Conservation (phyloP, 1,140 invertebrate species). For the Arctopsyche grandis region DNA sequence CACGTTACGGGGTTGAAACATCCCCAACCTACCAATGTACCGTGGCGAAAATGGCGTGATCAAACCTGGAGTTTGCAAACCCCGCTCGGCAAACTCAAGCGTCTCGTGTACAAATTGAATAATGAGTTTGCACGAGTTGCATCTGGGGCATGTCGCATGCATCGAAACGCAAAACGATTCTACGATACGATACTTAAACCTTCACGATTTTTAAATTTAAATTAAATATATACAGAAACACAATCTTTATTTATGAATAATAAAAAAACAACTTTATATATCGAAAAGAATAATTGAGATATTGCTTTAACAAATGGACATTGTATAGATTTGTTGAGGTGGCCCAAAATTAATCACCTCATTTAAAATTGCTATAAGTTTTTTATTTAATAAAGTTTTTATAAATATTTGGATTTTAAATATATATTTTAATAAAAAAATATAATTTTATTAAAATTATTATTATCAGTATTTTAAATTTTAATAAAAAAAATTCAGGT, state of each 20-base stretch:
- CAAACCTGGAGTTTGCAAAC: not conserved
- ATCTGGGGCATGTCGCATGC: constrained; percentile 14
- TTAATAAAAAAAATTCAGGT: too few species aligned
- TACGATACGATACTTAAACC: not conserved
- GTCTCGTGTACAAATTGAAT: constrained; percentile 43
- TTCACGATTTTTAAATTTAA: too few species aligned
- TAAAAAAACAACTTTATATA: not conserved
- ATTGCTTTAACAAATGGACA: too few species aligned
- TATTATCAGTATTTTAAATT: too few species aligned
- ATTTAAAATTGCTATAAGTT: too few species aligned
- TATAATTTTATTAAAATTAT: too few species aligned
- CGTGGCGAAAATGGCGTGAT: constrained; percentile 16
- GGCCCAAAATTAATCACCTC: too few species aligned
- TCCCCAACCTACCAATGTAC: not conserved
- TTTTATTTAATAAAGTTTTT: too few species aligned
- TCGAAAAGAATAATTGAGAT: too few species aligned
- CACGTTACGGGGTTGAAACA: constrained; percentile 6
- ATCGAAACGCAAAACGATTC: not conserved
- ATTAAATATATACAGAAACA: not conserved
- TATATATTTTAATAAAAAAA: too few species aligned
- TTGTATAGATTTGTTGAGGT: too few species aligned
- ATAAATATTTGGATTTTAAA: too few species aligned
- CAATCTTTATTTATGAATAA: not conserved
- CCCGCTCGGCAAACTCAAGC: constrained; percentile 17
- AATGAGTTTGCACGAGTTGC: constrained; percentile 46